These are phyloP conservation scores for Eudasyphora cyanicolor DNA, from an alignment of 2,888 invertebrate genomes.

Conservation along the genomic window DNA sequence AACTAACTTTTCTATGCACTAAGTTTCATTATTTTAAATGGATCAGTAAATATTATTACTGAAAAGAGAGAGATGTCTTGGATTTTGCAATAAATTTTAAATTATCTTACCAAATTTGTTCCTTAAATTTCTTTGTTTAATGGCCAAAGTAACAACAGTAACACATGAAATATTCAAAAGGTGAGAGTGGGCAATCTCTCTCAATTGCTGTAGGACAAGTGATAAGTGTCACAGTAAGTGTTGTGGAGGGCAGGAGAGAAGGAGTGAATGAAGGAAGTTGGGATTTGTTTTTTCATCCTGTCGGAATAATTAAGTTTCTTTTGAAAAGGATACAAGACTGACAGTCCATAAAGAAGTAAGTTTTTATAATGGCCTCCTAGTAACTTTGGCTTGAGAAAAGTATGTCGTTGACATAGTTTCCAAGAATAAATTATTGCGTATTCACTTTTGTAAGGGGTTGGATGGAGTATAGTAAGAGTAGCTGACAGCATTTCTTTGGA, in stretches of 20 bases:
- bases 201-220: background rate
- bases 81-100: slow-evolving; percentile 44
- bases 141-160: background rate
- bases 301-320: background rate
- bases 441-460: too few species aligned
- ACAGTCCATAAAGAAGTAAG: too few species aligned
- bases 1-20: too few species aligned
- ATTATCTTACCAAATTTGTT: slow-evolving; percentile 27
- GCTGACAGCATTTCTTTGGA: too few species aligned
- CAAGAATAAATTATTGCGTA: too few species aligned
- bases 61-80: background rate
- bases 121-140: background rate
- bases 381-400: too few species aligned
- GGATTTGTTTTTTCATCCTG: background rate
- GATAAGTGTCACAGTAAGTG: background rate
- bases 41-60: slow-evolving; percentile 48
- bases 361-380: too few species aligned
- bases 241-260: background rate
- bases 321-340: background rate
- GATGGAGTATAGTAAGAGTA: too few species aligned
- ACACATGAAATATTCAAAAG: background rate
- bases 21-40: slow-evolving; percentile 37
- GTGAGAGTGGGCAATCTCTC: background rate
- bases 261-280: background rate
- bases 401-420: too few species aligned